phyloP scores from a whole-genome alignment of 1,140 invertebrate species.

The Camponotus floridanus region DNA sequence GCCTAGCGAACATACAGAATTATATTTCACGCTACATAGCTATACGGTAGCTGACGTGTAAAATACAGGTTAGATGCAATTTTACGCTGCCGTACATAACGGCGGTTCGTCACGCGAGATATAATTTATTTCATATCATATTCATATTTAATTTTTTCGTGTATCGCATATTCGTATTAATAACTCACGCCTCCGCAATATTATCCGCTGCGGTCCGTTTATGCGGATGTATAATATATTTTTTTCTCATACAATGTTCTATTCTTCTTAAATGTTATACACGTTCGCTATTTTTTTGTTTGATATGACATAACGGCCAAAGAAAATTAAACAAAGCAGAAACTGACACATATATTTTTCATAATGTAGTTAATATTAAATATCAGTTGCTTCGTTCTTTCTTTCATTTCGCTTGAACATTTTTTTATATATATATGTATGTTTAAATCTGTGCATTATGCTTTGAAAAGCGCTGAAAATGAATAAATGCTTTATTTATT shows the following conservation, averaged over 20 bases:
- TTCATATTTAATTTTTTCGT: slow-evolving; percentile 52
- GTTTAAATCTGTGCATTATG: background rate
- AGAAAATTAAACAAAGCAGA: slow-evolving; percentile 25
- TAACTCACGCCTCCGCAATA: background rate
- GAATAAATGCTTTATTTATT: background rate
- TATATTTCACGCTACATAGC: slow-evolving; percentile 53
- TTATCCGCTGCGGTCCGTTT: slow-evolving; percentile 13
- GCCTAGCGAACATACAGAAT: slow-evolving; percentile 41
- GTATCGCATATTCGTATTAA: slow-evolving; percentile 39
- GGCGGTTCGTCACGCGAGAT: slow-evolving; percentile 49
- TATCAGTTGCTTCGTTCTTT: background rate
- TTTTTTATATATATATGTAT: background rate
- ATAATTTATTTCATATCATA: slow-evolving; percentile 52
- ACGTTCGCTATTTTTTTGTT: background rate
- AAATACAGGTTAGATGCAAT: slow-evolving; percentile 59
- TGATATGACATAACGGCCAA: background rate
- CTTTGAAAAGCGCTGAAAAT: background rate
- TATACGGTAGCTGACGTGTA: slow-evolving; percentile 46
- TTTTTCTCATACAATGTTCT: slow-evolving; percentile 1
- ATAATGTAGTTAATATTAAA: slow-evolving; percentile 21
- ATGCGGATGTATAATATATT: background rate
- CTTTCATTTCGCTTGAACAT: background rate
- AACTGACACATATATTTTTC: slow-evolving; percentile 18
- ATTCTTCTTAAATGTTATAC: slow-evolving; percentile 17
- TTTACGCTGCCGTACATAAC: slow-evolving; percentile 48